Evolutionary conservation across 2,888 invertebrate genomes (phyloP), one percentile per base, ranked within the genome.

Genomic region (Sarcophaga carnaria): DNA sequence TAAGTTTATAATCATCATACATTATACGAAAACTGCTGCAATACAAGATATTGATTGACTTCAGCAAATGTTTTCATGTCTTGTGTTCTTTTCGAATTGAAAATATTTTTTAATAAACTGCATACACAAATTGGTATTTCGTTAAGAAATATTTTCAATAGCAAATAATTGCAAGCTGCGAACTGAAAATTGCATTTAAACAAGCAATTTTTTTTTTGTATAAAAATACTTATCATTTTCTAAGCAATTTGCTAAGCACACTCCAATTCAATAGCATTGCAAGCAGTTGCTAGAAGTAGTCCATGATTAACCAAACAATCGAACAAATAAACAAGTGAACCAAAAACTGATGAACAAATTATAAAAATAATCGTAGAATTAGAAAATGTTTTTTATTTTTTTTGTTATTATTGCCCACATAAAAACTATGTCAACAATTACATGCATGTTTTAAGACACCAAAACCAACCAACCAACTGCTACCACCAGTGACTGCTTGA

Each of bases 351-450:
- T 67, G 60, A 64, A 54, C 54, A 54, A 54, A 54, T 54, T 54
- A 54, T 54, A 54, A 54, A 54, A 54, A 54, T 54, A 14, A 54
- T 54, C 14, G 54, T 54, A 17, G 54, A 54, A 54, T 14, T 54
- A 54, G 17, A 54, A 54, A 54, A 54, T 54, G 17, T 10, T 77
- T 84, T 75, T 72, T 12, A 60, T 69, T 27, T 2, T 37, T 66
- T n/a, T 60, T 63, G 14, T 14, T 77, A 69, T 27, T 49, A 37
- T 80, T 83, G 69, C 63, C 80, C 79, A 71, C 78, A 80, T 75
- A 83, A 87, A 84, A 84, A 84, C 84, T 87, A 63, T 87, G 87
- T 81, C 87, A 84, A 71, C 87, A 87, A 87, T 87, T 87, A 87
- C 83, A 87, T 84, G 84, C 83, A 84, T 87, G 84, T 84, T 87